Evolutionary conservation across 2,113 vertebrate species (phyloP), one percentile per base, ranked within the genome.

Genomic region (Platichthys flesus): DNA sequence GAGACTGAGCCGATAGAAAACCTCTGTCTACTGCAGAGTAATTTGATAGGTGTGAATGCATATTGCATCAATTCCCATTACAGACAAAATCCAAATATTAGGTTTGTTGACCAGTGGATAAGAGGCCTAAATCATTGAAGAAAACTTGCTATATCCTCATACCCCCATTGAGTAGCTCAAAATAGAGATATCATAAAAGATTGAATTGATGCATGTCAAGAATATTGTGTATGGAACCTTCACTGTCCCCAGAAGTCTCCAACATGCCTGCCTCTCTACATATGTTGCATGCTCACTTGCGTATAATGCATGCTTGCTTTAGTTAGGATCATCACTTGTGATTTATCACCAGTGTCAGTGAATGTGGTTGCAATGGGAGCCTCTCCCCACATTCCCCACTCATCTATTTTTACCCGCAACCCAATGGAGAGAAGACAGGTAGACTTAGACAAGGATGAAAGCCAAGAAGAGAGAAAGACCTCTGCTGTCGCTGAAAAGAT

Each of bases 291-390:
- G n/a, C 64, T 35, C 62, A 31, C 2, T 1, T 58, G 71, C 71
- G 51, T 71, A n/a, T 73, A 73, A 64, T 67, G 72, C 47, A 42
- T 40, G 62, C 66, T 78, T 58, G 64, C 67, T 74, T 66, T 62
- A 67, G 81, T 75, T 71, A 79, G 67, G 61, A 68, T 79, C 74
- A 12, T 35, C 79, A 63, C 81, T 71, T 80, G 78, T 94, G 91
- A 94, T 93, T 92, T 91, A 93, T 94, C 69, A 87, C 90, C 76
- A 52, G 63, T 91, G 92, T 92, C 91, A 89, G 81, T 73, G 58
- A 86, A 81, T 28, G 59, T 82, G 88, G 86, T 82, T 82, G 81
- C 89, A 86, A 79, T 61, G 78, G 78, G 85, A 90, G 81, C 68
- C 74, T 71, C 83, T 83, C 78, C 68, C 83, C 47, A 4, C 69